Evolutionary conservation across 2,113 vertebrate genomes (phyloP).

Genomic region (Glaucidium brasilianum): DNA sequence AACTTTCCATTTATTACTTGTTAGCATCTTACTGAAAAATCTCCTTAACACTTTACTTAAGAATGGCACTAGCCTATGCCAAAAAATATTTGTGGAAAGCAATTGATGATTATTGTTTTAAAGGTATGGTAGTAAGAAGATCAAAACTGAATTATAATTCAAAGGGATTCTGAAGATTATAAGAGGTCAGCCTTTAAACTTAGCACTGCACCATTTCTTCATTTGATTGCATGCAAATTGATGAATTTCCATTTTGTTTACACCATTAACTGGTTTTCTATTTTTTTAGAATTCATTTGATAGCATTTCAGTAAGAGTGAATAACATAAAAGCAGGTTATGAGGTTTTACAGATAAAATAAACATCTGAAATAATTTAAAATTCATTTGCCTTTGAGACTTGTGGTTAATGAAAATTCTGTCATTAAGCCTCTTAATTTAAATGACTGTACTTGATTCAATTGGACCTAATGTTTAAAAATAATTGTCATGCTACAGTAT

Average conservation of each 20-base stretch:
- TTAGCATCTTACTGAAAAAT: neutral
- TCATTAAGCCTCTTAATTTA: conserved; percentile 31
- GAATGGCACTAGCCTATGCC: neutral
- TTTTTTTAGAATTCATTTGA: neutral
- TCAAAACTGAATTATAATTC: neutral
- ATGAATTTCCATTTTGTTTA: neutral
- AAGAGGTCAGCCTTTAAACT: neutral
- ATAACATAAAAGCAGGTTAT: conserved; percentile 8
- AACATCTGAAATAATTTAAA: conserved; percentile 4
- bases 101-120: neutral
- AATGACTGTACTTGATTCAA: neutral
- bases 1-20: neutral
- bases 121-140: neutral
- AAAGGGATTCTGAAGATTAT: neutral
- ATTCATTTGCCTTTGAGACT: conserved; percentile 12
- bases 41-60: neutral
- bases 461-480: neutral
- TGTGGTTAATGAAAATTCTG: conserved; percentile 32
- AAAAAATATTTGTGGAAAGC: neutral
- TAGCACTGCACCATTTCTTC: neutral
- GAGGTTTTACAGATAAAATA: conserved; percentile 17
- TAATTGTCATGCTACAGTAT: neutral
- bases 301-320: neutral
- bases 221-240: neutral
- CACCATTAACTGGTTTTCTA: neutral